These are phyloP conservation scores for Apostichopus californicus DNA, from an alignment of 35 echinoderm and acorn worm species.

Conservation along the genomic window DNA sequence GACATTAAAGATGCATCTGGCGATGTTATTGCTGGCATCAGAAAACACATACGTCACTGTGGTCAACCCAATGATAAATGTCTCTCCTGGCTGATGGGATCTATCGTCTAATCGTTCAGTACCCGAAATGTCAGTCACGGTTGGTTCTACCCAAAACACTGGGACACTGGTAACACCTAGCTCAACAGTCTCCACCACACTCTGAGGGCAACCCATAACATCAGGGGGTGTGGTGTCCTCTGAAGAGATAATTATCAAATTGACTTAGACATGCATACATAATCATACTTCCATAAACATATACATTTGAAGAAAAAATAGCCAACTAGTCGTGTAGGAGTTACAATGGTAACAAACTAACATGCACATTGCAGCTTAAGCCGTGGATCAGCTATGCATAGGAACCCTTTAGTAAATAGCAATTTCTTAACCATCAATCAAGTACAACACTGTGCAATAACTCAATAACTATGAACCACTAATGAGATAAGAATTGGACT, in stretches of 20 bases:
- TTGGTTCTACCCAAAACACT: not conserved
- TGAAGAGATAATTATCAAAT: not conserved
- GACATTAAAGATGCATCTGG: not conserved
- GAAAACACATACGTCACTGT: not conserved
- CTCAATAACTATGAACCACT: too few species aligned
- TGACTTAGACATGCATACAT: too few species aligned
- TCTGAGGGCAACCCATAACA: not conserved
- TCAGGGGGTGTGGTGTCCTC: slow-evolving; percentile 12
- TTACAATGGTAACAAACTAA: too few species aligned
- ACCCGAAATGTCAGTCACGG: slow-evolving; percentile 20
- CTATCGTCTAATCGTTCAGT: not conserved
- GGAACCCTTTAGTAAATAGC: too few species aligned
- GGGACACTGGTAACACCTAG: not conserved
- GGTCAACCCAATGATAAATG: not conserved
- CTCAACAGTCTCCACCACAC: not conserved
- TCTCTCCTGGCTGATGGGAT: not conserved
- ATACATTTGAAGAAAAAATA: too few species aligned
- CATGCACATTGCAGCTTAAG: too few species aligned
- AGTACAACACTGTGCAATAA: too few species aligned
- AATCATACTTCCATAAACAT: too few species aligned
- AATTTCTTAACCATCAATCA: too few species aligned
- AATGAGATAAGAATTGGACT: too few species aligned
- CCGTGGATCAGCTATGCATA: too few species aligned
- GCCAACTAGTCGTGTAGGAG: too few species aligned
- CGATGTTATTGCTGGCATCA: not conserved